Conservation (phyloP, 1,140 invertebrate genomes). For the Conus ventricosus region DNA sequence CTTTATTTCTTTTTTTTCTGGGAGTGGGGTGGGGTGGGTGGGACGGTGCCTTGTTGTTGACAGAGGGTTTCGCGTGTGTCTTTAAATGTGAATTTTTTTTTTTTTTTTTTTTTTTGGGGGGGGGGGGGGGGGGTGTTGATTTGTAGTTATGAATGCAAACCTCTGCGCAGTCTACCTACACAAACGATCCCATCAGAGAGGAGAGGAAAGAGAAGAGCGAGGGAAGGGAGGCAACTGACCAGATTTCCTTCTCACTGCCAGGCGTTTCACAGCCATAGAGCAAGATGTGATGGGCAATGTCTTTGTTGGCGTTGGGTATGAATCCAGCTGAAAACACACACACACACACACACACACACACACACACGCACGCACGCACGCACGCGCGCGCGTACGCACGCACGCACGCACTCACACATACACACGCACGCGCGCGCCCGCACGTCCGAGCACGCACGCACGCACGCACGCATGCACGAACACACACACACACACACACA, state of each 20-base stretch:
- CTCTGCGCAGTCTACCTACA: not conserved
- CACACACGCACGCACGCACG: conserved; percentile 1
- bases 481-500: conserved; percentile 15
- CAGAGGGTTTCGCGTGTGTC: too few relatives aligned
- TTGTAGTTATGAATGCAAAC: too few relatives aligned
- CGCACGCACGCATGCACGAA: not conserved
- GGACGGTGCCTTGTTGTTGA: too few relatives aligned
- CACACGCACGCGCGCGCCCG: not conserved
- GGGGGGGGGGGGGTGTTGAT: not conserved
- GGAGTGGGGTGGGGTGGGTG: too few relatives aligned
- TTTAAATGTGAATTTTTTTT: too few relatives aligned
- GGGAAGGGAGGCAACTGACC: conserved; percentile 78
- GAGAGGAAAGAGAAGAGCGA: not conserved
- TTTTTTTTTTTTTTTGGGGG: conserved; percentile 7
- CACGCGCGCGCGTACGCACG: not conserved
- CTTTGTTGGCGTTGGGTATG: conserved; percentile 92
- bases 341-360: not conserved
- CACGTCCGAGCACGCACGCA: not conserved
- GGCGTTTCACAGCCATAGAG: conserved; percentile 93
- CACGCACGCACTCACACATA: not conserved
- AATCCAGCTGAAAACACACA: conserved; percentile 85
- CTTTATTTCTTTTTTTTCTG: too few relatives aligned
- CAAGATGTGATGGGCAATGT: conserved; percentile 95
- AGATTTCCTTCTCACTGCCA: conserved; percentile 85
- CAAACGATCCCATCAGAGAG: not conserved